A percentile compares a stretch with the other conserved stretches of the same genome.
Conservation (phyloP, 2,113 vertebrate species). For the Nipponia nippon region DNA sequence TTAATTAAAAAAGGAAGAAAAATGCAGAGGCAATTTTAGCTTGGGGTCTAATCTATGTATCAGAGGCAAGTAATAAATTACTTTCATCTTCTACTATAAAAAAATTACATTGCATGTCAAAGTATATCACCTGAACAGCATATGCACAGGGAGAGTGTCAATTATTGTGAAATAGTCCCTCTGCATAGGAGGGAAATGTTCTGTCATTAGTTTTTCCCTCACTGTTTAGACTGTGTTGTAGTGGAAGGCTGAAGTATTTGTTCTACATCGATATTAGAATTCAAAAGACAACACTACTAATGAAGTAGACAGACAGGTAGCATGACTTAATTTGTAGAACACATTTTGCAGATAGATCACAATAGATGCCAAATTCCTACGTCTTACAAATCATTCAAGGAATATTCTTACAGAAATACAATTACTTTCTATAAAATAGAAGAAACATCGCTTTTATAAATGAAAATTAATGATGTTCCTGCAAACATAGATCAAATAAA, state of each 20-base stretch:
- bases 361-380: background rate
- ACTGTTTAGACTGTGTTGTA: background rate
- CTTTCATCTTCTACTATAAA: background rate
- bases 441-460: background rate
- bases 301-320: background rate
- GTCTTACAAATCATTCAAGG: background rate
- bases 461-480: background rate
- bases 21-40: background rate
- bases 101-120: background rate
- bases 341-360: background rate
- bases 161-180: background rate
- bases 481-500: background rate
- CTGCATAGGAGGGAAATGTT: background rate
- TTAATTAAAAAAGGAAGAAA: background rate
- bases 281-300: background rate
- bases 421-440: background rate
- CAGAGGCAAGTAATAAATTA: background rate
- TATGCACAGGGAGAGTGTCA: background rate
- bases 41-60: background rate
- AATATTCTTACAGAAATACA: background rate
- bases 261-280: background rate
- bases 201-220: background rate
- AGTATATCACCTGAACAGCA: background rate
- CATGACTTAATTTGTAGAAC: background rate
- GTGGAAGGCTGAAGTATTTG: background rate